Evolutionary conservation across 2,888 invertebrate genomes (phyloP), one percentile per base, ranked within the genome.

Genomic region (Stratiomys singularior): DNA sequence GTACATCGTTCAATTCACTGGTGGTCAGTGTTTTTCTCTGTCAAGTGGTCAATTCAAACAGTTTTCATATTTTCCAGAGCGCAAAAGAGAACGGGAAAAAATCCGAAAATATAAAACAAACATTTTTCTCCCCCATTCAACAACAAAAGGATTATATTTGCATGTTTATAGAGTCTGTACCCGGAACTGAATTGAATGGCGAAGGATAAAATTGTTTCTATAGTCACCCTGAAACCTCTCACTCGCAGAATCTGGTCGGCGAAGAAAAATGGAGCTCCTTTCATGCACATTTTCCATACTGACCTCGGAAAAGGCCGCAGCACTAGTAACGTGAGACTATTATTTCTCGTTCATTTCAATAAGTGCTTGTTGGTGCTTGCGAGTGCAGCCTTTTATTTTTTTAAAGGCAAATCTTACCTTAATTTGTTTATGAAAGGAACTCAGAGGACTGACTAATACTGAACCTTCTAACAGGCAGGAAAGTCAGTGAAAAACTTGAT

Each of bases 11-110:
- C 78, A 80, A 79, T 78, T 80, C 74, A 76, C 60, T 15, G 69
- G 63, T 79, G 80, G 81, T 78, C 82, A 82, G 81, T 82, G 81
- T 82, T 82, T 81, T 81, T 81, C 80, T 79, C 80, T 81, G 77
- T 82, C 79, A 81, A 82, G 82, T 81, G 82, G 82, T 80, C 82
- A 82, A 82, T 82, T 82, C 82, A 82, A 82, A 82, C 82, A 78
- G 82, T 82, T 82, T 82, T 82, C 80, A 81, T 82, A 81, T 81
- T 81, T 81, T 80, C 76, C 79, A 3, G 64, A 64, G 46, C n/a
- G n/a, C n/a, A n/a, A n/a, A 63, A 74, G 37, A 23, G 56, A 7
- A 11, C 0, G 7, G 23, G 60, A 3, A 25, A 60, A 21, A 15
- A 60, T 7, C 23, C 4, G 23, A 60, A 52, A 52, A 67, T 52